Base-by-base conservation (phyloP, 2,113 vertebrate genomes). In the Toxostoma redivivum region DNA sequence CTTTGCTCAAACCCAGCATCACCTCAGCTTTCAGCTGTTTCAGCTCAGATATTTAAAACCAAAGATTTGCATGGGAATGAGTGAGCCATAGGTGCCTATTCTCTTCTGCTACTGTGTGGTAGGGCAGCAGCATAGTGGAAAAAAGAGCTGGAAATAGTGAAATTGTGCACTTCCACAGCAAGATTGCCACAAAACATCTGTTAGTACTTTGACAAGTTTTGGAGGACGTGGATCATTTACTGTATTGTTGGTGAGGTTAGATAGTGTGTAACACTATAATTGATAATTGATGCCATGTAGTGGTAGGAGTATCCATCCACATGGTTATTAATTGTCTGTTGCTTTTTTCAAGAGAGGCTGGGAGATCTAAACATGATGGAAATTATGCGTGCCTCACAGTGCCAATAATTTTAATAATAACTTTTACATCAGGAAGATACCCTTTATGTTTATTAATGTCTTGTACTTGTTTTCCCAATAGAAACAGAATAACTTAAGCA, bases 361-460 rank as follows among this genome's bases (percentile, higher is more conserved):
- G 56, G 47, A 47, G 19, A 67, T 65, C 11, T 56, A 54, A 81
- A 44, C 11, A 62, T 2, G 5, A 57, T 37, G 60, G 53, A 86
- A 92, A 51, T 88, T 30, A 71, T 31, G 19, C 50, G 14, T 76
- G 21, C 20, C 13, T 8, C 65, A 17, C 7, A 5, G 57, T 83
- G 38, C 47, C 56, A 64, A 13, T 78, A 56, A 51, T 73, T 88
- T 80, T 67, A 78, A 15, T 66, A 30, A 38, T 56, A 40, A 73
- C 35, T 65, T 12, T 51, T 66, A 60, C 4, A n/a, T 92, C 33
- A 78, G 22, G 77, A 74, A 67, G 24, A 37, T 71, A 31, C 16
- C 24, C 57, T 86, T 81, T 37, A 37, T 67, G 20, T 83, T 88
- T 92, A 51, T 81, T 94, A 27, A 57, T 71, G 20, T 86, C 44